These are phyloP conservation scores for Pelvicachromis taeniatus DNA, from an alignment of 2,113 vertebrate genomes.

Conservation along the genomic window DNA sequence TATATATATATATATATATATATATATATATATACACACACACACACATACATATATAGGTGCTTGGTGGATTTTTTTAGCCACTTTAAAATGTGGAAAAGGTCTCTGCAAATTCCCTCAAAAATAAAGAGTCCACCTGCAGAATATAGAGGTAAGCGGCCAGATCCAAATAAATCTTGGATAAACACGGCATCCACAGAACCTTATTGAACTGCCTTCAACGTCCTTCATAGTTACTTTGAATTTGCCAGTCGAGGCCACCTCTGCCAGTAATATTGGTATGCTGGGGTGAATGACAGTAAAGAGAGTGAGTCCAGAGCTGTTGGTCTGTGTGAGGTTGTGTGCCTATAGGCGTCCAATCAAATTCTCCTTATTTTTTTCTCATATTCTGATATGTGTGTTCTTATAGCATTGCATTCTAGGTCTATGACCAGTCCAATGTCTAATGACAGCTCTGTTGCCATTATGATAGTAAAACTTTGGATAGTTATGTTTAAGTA, in stretches of 20 bases:
- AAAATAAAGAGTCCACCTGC: background rate
- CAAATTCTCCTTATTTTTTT: conserved; percentile 6
- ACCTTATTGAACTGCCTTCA: background rate
- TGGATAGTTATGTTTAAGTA: background rate
- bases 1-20: background rate
- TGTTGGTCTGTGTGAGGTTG: background rate
- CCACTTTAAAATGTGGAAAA: background rate
- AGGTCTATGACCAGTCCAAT: background rate
- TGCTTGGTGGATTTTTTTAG: background rate
- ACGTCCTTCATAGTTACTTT: background rate
- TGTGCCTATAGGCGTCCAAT: conserved; percentile 29
- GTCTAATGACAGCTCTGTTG: background rate
- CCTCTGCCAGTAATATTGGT: background rate
- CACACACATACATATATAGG: no score
- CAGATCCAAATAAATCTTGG: background rate
- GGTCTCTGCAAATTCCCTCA: background rate
- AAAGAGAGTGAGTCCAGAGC: background rate
- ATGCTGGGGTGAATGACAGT: conserved; percentile 11
- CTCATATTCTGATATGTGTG: background rate
- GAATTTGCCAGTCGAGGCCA: background rate
- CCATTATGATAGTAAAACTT: background rate
- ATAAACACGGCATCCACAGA: background rate
- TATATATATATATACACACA: background rate
- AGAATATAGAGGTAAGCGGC: background rate
- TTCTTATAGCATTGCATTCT: background rate